A percentile compares a stretch with the other conserved stretches of the same genome.
phyloP scores from a whole-genome alignment of 2,888 invertebrate genomes.

The Notodonta ziczac region DNA sequence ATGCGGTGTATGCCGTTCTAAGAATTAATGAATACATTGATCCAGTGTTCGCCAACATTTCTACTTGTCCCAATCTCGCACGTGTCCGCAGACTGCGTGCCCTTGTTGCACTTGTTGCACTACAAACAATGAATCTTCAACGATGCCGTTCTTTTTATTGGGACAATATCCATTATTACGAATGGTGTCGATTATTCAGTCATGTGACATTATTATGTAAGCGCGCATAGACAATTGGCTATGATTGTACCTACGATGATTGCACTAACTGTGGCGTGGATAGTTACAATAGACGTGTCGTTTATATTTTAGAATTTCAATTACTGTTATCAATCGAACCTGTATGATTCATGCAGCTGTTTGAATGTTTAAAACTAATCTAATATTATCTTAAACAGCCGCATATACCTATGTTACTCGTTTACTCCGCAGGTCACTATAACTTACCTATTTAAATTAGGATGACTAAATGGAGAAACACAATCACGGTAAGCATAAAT shows the following conservation, averaged over 20 bases:
- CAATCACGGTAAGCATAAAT: not conserved
- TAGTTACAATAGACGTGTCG: not conserved
- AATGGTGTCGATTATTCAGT: not conserved
- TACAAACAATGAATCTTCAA: not conserved
- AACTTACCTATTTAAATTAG: not conserved
- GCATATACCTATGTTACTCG: no score
- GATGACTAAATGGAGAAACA: not conserved
- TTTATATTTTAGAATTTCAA: not conserved
- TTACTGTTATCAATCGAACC: no score
- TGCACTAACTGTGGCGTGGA: not conserved
- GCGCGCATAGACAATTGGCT: not conserved
- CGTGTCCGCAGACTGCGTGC: no score
- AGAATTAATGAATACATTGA: no score
- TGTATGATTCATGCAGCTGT: no score
- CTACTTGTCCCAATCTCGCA: no score
- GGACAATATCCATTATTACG: not conserved
- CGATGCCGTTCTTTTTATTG: slow-evolving; percentile 1
- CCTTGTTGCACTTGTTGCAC: not conserved
- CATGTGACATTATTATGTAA: not conserved
- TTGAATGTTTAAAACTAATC: no score
- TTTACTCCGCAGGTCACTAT: no score
- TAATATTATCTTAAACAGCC: no score
- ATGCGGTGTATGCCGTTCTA: no score
- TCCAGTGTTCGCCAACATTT: no score
- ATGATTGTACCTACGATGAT: not conserved